Evolutionary conservation across 2,113 vertebrate species (phyloP), one percentile per base, ranked within the genome.

Genomic region (Gopherus flavomarginatus): DNA sequence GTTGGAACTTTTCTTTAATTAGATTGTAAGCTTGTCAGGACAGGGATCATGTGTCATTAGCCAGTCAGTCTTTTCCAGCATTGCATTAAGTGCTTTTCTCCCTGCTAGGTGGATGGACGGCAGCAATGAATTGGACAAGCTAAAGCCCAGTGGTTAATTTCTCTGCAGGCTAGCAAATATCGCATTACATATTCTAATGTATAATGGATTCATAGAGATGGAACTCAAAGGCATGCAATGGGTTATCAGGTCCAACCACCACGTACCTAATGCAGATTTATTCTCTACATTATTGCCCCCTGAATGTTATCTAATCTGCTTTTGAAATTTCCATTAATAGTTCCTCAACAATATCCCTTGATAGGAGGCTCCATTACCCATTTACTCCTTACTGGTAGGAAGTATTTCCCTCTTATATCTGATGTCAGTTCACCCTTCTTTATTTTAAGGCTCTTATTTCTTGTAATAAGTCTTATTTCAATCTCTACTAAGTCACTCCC

Each of bases 121-220:
- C 22, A 47, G 42, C 75, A 27, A 47, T 47, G 47, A 78, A 44
- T 14, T 78, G 89, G 86, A 59, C 4, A 54, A 75, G 90, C 59
- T 79, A 90, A 83, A 87, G 50, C 77, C 79, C 85, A 8, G 29
- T n/a, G 94, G 93, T 53, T 83, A 78, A 96, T 93, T 87, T 95
- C 94, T 83, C 84, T 96, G 90, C 95, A 96, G 78, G 95, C 89
- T 84, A 85, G 83, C 85, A 96, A 97, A 96, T 92, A 93, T 72
- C 53, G 42, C 22, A n/a, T 81, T 78, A 78, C 50, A 90, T 88
- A 75, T 1, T 87, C 69, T 47, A 93, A 92, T 75, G 90, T 95
- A 88, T 27, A 86, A 16, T 79, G 93, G 75, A 92, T 88, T 95
- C 95, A 90, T 86, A 85, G 78, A 13, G 87, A 79, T 52, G 80